A percentile compares a stretch with the other conserved stretches of the same genome.
These are phyloP conservation scores for Toxotes jaculatrix DNA, from an alignment of 2,113 vertebrate genomes.

Conservation along the genomic window DNA sequence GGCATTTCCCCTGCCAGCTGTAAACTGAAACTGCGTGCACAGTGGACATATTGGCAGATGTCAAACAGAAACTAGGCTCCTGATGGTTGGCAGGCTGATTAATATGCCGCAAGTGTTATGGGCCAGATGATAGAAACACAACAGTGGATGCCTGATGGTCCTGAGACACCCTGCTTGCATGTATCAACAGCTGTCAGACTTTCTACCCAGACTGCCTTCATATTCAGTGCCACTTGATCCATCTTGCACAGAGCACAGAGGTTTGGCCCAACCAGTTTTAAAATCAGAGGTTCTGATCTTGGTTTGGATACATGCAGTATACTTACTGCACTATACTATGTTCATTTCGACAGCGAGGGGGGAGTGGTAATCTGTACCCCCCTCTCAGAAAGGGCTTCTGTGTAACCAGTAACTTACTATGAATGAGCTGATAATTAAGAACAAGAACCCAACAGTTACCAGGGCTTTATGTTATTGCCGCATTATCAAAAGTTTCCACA, in stretches of 20 bases:
- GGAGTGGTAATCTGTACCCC: no score
- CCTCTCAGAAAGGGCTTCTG: not conserved
- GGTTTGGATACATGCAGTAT: not conserved
- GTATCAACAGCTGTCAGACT: conserved; percentile 48
- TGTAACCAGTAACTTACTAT: not conserved
- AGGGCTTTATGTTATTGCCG: not conserved
- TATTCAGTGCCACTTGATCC: conserved; percentile 58
- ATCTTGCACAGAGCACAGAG: not conserved
- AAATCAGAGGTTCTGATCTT: not conserved
- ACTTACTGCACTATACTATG: not conserved
- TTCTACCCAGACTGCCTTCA: not conserved
- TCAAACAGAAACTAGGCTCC: conserved; percentile 40
- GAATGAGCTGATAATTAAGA: not conserved
- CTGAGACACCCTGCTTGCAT: conserved; percentile 10
- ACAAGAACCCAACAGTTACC: not conserved
- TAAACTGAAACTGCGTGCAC: conserved; percentile 33
- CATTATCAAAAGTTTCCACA: not conserved
- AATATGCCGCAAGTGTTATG: conserved; percentile 26
- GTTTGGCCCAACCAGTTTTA: not conserved
- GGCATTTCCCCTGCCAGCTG: conserved; percentile 8
- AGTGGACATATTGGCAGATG: conserved; percentile 36
- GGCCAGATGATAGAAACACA: conserved; percentile 43
- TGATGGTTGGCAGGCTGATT: conserved; percentile 37
- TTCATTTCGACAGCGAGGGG: not conserved
- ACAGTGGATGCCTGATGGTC: conserved; percentile 17